Percentiles rank a stretch among this genome's conserved stretches.
Evolutionary conservation across 1,140 invertebrate genomes (phyloP).

Genomic region (Drosophila prosaltans): DNA sequence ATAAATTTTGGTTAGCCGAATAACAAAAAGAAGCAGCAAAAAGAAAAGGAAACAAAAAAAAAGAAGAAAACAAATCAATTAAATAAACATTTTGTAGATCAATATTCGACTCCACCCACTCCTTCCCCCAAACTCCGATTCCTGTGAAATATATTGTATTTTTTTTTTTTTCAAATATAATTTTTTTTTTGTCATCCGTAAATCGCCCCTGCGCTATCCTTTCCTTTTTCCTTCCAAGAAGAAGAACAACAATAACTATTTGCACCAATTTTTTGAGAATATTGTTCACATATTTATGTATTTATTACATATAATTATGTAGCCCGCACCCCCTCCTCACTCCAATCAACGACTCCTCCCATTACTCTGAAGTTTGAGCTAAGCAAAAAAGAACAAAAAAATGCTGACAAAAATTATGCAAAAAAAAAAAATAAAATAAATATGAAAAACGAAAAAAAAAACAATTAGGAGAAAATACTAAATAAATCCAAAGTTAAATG

Average conservation of each 20-base stretch:
- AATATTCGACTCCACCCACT: no score
- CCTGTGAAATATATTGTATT: no score
- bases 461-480: neutral
- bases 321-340: neutral
- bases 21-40: neutral
- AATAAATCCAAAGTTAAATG: constrained; percentile 79
- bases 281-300: neutral
- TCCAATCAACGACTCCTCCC: no score
- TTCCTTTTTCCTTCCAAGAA: neutral
- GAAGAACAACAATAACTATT: neutral
- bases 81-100: no score
- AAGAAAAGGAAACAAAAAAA: no score
- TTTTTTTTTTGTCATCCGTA: neutral
- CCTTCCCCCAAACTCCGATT: no score
- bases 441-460: constrained; percentile 39
- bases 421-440: constrained; percentile 33
- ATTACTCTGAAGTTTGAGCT: neutral
- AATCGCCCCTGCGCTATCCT: neutral
- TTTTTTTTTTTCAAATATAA: no score
- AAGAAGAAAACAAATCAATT: no score
- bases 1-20: constrained; percentile 24
- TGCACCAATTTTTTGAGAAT: neutral
- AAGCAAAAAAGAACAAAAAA: constrained; percentile 3
- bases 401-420: constrained; percentile 12
- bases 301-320: neutral